Base-by-base conservation (phyloP, 2,797 vertebrate species). In the Gymnopithys bicolor region DNA sequence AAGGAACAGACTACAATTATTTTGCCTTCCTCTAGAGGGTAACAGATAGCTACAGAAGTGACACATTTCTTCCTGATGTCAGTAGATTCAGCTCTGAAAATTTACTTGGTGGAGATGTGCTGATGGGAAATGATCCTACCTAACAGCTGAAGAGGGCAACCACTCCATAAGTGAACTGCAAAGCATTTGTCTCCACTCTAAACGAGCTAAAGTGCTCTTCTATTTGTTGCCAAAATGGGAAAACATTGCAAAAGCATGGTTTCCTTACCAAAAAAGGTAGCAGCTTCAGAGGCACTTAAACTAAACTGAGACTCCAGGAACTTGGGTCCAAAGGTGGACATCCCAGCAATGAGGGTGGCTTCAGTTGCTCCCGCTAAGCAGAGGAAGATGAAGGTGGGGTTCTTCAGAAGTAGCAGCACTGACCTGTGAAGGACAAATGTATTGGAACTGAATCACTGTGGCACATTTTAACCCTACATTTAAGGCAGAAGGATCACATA, bases 271-370 rank as follows among this genome's bases (percentile, higher is more conserved):
- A 99, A 99, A 97, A 98, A 98, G 1, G 98, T 99, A 71, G 99
- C 99, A 9, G 99, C 99, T 91, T 99, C 98, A 0, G 99, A 99
- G n/a, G 99, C 98, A n/a, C 99, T 99, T 91, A 99, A 97, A 94
- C 98, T 99, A 91, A 99, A 99, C 97, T 99, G 99, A 28, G 99
- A 98, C 97, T 99, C 99, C 39, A 99, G 96, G 96, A 99, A 99
- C 97, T 99, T 99, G 93, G 99, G 99, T 8, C 99, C 99, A 28
- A 99, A 99, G 0, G 99, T 99, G 84, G 99, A 99, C 99, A 99
- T 99, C 86, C 99, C 98, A 1, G 99, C 98, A 10, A 99, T 98
- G 62, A 99, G 98, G 0, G 98, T 99, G 37, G 99, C 98, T 95
- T 99, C 99, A 0, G 99, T 99, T 2, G 99, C 99, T 69, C 99